Conservation (phyloP, 2,113 vertebrate species). For the Cryptomyrus ogoouensis region DNA sequence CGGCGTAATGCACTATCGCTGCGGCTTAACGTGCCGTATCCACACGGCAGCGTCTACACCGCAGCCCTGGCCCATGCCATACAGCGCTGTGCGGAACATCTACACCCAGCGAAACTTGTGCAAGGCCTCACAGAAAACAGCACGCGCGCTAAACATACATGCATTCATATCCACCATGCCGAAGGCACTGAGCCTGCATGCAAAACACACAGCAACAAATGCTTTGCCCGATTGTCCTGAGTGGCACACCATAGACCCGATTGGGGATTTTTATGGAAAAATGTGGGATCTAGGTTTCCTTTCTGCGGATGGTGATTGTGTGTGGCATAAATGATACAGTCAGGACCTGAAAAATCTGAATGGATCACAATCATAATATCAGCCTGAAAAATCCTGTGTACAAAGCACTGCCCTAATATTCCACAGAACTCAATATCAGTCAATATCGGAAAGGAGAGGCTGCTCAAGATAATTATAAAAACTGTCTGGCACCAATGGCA, state of each 20-base stretch:
- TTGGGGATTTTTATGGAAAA: background rate
- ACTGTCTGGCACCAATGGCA: background rate
- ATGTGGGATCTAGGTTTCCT: background rate
- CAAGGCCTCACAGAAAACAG: background rate
- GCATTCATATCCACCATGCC: background rate
- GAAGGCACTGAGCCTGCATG: background rate
- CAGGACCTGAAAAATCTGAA: background rate
- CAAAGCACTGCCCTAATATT: background rate
- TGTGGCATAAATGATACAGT: background rate
- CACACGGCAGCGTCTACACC: background rate
- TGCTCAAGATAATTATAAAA: background rate
- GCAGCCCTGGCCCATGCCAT: background rate
- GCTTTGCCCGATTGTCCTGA: background rate
- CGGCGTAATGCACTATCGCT: background rate
- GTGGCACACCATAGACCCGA: background rate
- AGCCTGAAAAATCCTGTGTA: background rate
- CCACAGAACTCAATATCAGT: background rate
- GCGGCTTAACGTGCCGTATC: background rate
- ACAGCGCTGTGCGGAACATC: background rate
- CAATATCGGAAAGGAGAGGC: background rate
- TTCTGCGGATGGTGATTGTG: background rate
- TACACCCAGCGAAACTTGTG: background rate
- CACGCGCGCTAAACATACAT: background rate
- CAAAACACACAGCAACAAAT: background rate
- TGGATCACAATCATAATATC: background rate